Conservation (phyloP, 2,888 invertebrate genomes). For the Onthophagus sagittarius region DNA sequence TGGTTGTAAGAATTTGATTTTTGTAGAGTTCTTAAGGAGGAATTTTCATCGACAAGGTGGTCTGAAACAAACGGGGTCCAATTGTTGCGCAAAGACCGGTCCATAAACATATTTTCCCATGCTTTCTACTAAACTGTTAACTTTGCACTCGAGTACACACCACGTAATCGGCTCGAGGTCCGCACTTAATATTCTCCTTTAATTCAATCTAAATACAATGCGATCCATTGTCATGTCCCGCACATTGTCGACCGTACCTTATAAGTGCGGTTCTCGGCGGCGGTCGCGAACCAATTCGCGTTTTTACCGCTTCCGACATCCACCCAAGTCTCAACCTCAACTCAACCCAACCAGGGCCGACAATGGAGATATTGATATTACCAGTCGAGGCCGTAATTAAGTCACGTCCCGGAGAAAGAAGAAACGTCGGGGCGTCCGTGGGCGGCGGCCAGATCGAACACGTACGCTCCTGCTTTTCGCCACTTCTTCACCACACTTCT, state of each 20-base stretch:
- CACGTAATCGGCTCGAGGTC: slow-evolving; percentile 8
- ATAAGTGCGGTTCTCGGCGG: slow-evolving; percentile 4
- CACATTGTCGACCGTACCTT: slow-evolving; percentile 8
- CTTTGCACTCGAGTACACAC: slow-evolving; percentile 11
- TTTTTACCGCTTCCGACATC: background rate
- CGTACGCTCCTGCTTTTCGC: slow-evolving; percentile 2
- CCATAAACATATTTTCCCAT: slow-evolving; percentile 10
- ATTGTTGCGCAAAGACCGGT: background rate
- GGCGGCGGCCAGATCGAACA: background rate
- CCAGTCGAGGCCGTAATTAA: slow-evolving; percentile 5
- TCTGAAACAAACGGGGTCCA: background rate
- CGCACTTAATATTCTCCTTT: slow-evolving; percentile 11
- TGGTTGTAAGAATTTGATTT: background rate
- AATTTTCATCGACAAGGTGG: background rate
- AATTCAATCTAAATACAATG: slow-evolving; percentile 14
- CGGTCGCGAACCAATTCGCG: background rate
- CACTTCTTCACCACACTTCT: background rate
- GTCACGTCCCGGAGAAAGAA: slow-evolving; percentile 1
- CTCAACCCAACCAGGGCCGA: background rate
- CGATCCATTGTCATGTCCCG: slow-evolving; percentile 13
- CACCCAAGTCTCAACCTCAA: background rate
- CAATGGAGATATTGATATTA: slow-evolving; percentile 8
- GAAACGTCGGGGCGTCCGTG: background rate
- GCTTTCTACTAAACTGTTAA: slow-evolving; percentile 14
- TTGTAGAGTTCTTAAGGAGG: background rate